A percentile compares a stretch with the other conserved stretches of the same genome.
Conservation (phyloP, 2,797 vertebrate genomes). For the Peromyscus attwateri region DNA sequence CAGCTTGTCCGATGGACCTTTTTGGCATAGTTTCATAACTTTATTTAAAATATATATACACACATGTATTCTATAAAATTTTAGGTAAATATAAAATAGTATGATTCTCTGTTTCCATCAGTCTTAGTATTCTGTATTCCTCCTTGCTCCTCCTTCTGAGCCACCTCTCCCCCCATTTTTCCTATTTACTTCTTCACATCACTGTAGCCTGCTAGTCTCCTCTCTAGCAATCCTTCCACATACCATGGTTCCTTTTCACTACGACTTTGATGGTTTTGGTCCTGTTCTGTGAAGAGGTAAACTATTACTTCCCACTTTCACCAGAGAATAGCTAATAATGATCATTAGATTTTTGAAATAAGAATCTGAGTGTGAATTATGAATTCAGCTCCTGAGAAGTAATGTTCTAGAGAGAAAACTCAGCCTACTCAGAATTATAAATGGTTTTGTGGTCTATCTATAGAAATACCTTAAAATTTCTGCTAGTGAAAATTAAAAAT, state of each 20-base stretch:
- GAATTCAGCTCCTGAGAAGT: background rate
- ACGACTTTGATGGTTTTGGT: background rate
- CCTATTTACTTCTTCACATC: background rate
- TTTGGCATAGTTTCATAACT: too few relatives aligned
- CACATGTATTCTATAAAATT: too few relatives aligned
- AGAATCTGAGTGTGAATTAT: background rate
- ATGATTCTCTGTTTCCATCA: too few relatives aligned
- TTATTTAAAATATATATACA: background rate
- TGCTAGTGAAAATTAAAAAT: conserved; percentile 30
- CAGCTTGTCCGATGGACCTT: too few relatives aligned
- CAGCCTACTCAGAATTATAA: background rate
- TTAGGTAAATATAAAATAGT: background rate
- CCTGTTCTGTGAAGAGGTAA: background rate
- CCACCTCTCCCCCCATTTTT: background rate
- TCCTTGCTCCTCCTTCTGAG: background rate
- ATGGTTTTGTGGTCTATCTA: background rate
- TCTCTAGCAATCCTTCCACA: background rate
- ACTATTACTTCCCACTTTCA: too few relatives aligned
- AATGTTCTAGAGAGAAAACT: conserved; percentile 22
- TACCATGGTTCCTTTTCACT: background rate
- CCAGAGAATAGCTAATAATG: too few relatives aligned
- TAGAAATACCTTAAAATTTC: background rate
- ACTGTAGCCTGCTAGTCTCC: background rate
- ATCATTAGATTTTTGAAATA: background rate
- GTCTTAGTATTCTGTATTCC: too few relatives aligned